Evolutionary conservation across 2,888 invertebrate genomes (phyloP), one percentile per base, ranked within the genome.

Genomic region (Agrotis exclamationis): DNA sequence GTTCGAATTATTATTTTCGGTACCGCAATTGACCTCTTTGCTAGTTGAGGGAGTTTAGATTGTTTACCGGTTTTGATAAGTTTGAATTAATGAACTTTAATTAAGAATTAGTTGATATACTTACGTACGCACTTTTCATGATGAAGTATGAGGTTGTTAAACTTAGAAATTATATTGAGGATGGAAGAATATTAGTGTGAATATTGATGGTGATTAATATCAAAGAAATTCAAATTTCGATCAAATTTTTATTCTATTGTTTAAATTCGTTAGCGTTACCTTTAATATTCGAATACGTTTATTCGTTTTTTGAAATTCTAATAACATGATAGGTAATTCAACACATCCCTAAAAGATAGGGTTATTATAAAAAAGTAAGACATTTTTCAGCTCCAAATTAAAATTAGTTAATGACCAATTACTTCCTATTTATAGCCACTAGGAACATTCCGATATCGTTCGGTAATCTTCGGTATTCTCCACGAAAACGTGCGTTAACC

Each of bases 401-500:
- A 58, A 58, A 72, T 59, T 63, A 39, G 48, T 54, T 57, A 75
- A 66, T 33, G 63, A 50, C 33, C 56, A 73, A 70, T 73, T 72
- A 72, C 57, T 71, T 70, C 50, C 59, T 67, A 22, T 22, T 74
- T 51, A 56, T 33, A 50, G 54, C 63, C 33, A 50, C 33, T 47
- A 47, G 76, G 53, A 53, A 74, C 64, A 68, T 79, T 74, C 74
- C 79, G 78, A 78, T 83, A 84, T 85, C 80, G 84, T 74, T 62
- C 83, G 78, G 56, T 56, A 56, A 33, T 56, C 56, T 56, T 64
- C 82, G 79, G 70, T 51, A 60, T 72, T 77, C 81, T 76, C 79
- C 80, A 84, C 88, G 82, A 90, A 90, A 88, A 86, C 89, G 93
- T 90, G 83, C 94, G 89, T 92, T 90, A 91, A 93, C 91, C 94